Evolutionary conservation across 2,888 invertebrate species (phyloP), one percentile per base, ranked within the genome.

Genomic region (Nineta flava): DNA sequence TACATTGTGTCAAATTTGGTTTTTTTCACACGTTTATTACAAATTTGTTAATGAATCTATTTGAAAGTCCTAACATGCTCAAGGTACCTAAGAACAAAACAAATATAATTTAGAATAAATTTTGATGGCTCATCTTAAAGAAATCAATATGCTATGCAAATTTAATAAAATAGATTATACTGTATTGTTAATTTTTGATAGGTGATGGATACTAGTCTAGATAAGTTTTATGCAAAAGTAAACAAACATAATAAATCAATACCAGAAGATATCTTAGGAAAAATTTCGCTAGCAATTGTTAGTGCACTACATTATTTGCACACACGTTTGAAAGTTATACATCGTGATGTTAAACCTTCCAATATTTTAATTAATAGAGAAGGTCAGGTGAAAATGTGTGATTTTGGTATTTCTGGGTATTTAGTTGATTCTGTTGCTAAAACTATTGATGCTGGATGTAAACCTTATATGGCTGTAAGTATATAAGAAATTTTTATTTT

Each of bases 391-490:
- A 97, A 97, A 70, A 94, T 97, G 77, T 97, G 97, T 68, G 97
- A 97, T 70, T 97, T 97, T 74, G 97, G 97, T 51, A 97, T 97
- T 64, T 95, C 95, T 57, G 96, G 96, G 12, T 93, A 96, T 66
- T 75, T 97, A 50, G 95, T 96, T 5, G 93, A 97, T 69, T 95
- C 95, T 9, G 86, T 96, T 49, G 96, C 96, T 12, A 95, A 95
- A 72, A 96, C 95, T 2, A 88, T 94, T 56, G 94, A 96, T 71
- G 96, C 95, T 26, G 97, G 96, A 2, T 97, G 96, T 67, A 96
- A 96, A 70, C 96, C 96, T 0, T 97, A 97, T 63, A 97, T 97
- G 96, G 96, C 96, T 48, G 83, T 83, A 72, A 71, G 78, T 72
- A 6, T 26, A 7, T 26, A 52, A 43, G 48, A 38, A 15, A 16